These are phyloP conservation scores for Marcusenius ussheri DNA, from an alignment of 2,113 vertebrate species.

Conservation along the genomic window DNA sequence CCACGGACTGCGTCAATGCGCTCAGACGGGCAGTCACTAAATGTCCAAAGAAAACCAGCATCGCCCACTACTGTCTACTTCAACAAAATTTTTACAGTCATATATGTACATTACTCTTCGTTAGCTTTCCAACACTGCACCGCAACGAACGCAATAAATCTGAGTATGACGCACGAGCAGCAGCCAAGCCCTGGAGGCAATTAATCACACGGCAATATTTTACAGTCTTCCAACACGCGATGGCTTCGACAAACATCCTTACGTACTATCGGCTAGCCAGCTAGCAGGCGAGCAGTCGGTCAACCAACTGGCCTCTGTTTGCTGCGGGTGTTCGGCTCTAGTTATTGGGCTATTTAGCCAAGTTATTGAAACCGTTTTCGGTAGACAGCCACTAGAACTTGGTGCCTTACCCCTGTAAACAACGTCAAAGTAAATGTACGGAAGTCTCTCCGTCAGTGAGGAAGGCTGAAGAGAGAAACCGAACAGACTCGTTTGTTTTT, in stretches of 20 bases:
- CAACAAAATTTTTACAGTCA: background rate
- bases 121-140: background rate
- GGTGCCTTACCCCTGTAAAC: background rate
- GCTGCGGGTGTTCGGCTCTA: background rate
- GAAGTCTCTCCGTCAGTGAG: too few species aligned
- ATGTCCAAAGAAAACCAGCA: background rate
- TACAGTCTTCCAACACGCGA: background rate
- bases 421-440: background rate
- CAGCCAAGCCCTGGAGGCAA: background rate
- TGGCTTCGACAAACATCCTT: background rate
- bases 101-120: background rate
- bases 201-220: background rate
- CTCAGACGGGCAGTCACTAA: background rate
- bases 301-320: background rate
- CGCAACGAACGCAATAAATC: background rate
- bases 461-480: background rate
- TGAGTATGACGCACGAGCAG: background rate
- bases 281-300: background rate
- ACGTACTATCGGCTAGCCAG: background rate
- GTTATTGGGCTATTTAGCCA: background rate
- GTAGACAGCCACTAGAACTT: background rate
- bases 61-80: background rate
- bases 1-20: constrained; percentile 2
- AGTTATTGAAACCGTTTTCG: background rate
- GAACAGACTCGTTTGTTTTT: background rate